Evolutionary conservation across 2,888 invertebrate genomes (phyloP), one percentile per base, ranked within the genome.

Genomic region (Caenorhabditis sp.): DNA sequence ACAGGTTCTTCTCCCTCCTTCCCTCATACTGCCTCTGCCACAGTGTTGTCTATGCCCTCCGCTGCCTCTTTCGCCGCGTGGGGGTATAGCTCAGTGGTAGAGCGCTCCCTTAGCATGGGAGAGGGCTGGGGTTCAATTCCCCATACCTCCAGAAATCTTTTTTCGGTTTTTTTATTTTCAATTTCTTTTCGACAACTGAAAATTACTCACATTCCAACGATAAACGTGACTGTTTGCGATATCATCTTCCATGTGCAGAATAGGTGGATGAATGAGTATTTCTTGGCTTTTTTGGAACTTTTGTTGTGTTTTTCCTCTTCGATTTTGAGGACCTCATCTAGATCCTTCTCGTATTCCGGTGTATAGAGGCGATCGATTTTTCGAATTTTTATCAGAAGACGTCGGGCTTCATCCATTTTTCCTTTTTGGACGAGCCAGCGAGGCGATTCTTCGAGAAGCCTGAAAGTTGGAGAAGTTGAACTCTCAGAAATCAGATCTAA

Each of bases 101-200:
- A 87, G 87, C 87, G 87, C 87, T 87, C 87, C 82, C 87, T 87
- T 87, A 87, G 87, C 87, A 87, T 87, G 87, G 83, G 86, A 87
- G 87, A 87, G 82, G 86, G 80, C 87, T 86, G 86, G 86, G 86
- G 85, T 86, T 86, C 86, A 84, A 86, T 86, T 86, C 86, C 86
- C 85, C 80, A 85, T 85, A 85, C 82, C 85, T 85, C 85, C 85
- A 85, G 76, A 75, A 84, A 80, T 31, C 7, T 31, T 31, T 31
- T 31, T 31, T 31, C 7, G 31, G 5, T 38, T 38, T 38, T 38
- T 38, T 12, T 38, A 38, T n/a, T n/a, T n/a, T n/a, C 38, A 2
- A 12, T 38, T 38, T 38, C 38, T n/a, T 35, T 19, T 35, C 10
- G 19, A 4, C 61, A 14, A 22, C 12, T n/a, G 1, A 2, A 41